Evolutionary conservation across 2,797 vertebrate genomes (phyloP), one percentile per base, ranked within the genome.

Genomic region (Clarias fuscus): DNA sequence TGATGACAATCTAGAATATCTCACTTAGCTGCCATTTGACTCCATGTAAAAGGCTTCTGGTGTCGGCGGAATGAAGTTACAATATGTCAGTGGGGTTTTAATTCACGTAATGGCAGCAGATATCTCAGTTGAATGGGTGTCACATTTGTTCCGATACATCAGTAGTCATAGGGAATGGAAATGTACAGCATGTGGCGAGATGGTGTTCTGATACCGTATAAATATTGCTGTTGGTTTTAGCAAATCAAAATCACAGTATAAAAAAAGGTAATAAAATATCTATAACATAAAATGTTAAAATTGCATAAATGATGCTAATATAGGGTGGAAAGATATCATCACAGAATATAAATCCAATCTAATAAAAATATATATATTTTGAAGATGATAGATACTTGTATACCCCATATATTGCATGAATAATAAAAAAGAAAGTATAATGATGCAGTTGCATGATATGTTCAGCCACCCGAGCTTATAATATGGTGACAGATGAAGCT

Each of bases 1-100:
- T 84, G 76, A 88, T 84, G 67, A 82, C 86, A 64, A 89, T 85
- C 85, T 87, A 80, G 88, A 88, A 87, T 88, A 89, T 89, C 87
- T 78, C 75, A 87, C 83, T 86, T 85, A 89, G 17, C 81, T 67
- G 88, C 61, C 75, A 86, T 86, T 75, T 62, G 83, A 88, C 71
- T 40, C 59, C 3, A 17, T 43, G 82, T 87, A 76, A 82, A 81
- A 82, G 75, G 73, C 61, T 73, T 73, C 70, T 71, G 86, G 62
- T 65, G 40, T 67, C 59, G 17, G 75, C 22, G 37, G 82, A 86
- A 88, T 86, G 67, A 85, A 85, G 78, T 78, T 83, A 87, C 56
- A 79, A 82, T 62, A 88, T 71, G 83, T 86, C 85, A 82, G 67
- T 68, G 48, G n/a, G 72, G 27, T 76, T 76, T 88, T 76, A 82